Evolutionary conservation across 2,113 vertebrate species (phyloP), one percentile per base, ranked within the genome.

Genomic region (Cinclus mexicanus): DNA sequence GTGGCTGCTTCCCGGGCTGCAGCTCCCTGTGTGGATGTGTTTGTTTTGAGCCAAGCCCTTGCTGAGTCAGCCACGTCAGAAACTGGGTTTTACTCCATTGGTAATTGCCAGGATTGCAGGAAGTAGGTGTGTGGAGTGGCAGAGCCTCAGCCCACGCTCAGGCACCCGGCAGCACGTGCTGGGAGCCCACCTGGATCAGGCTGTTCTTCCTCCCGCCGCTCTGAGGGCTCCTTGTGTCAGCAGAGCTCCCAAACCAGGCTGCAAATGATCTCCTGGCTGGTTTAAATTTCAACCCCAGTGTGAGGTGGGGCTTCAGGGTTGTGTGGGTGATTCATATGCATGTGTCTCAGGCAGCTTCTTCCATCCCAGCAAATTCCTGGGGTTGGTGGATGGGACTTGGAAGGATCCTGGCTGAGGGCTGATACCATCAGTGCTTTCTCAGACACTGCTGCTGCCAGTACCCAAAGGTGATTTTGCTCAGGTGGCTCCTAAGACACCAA

Each of bases 41-140:
- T 97, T 97, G 96, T 98, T 97, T 95, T 94, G 94, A 97, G 98
- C 96, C 97, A 93, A 97, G 93, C 97, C 97, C 97, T 96, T 94
- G 95, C 94, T 98, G 98, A 98, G 96, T 98, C 98, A 98, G 96
- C 93, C 97, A 97, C 95, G 96, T 98, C 95, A 97, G 97, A 93
- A 97, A 92, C 97, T 8, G 46, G 95, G 97, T 91, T 97, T 97
- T 97, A 55, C 74, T 85, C 93, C 46, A 56, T 82, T 95, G 97
- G 93, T 97, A 98, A 98, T 97, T 98, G 97, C 94, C 89, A 75
- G 91, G 95, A 87, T 96, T 95, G 95, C 96, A 97, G 97, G 97
- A 97, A 97, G 95, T 88, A 97, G 74, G 87, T 90, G 79, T 94
- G 95, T 65, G 59, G 93, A 94, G 61, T 26, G 46, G 96, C 78